Conservation (phyloP, 1,140 invertebrate genomes). For the Venturia canescens region DNA sequence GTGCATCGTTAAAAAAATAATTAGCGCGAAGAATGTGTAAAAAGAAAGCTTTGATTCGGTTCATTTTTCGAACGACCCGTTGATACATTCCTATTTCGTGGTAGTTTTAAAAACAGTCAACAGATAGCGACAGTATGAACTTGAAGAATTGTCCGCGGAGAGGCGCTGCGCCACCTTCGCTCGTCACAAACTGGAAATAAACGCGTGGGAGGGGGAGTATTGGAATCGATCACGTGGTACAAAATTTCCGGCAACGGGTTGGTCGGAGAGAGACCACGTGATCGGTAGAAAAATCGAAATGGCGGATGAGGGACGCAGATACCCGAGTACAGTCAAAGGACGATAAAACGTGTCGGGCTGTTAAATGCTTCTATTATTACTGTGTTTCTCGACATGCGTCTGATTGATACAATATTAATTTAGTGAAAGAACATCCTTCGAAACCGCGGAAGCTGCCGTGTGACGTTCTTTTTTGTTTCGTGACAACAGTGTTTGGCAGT, state of each 20-base stretch:
- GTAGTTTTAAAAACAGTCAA: background rate
- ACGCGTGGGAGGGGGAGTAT: background rate
- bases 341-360: slow-evolving; percentile 67
- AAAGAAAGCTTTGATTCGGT: background rate
- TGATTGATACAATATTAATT: slow-evolving; percentile 45
- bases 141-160: background rate
- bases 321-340: slow-evolving; percentile 71
- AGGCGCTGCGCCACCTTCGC: background rate
- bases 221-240: slow-evolving; percentile 57
- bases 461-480: slow-evolving; percentile 50
- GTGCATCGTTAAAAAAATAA: no score
- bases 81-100: background rate
- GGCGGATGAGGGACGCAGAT: slow-evolving; percentile 74
- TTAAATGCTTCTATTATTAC: background rate
- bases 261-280: slow-evolving; percentile 61
- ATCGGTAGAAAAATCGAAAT: slow-evolving; percentile 72
- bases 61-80: background rate
- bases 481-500: slow-evolving; percentile 44
- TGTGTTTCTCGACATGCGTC: slow-evolving; percentile 43
- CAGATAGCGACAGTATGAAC: background rate
- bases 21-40: background rate
- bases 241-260: slow-evolving; percentile 46
- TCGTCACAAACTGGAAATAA: background rate
- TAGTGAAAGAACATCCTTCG: no score
- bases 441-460: no score